phyloP scores from a whole-genome alignment of 2,888 invertebrate genomes.

The Parthenolecanium corni region DNA sequence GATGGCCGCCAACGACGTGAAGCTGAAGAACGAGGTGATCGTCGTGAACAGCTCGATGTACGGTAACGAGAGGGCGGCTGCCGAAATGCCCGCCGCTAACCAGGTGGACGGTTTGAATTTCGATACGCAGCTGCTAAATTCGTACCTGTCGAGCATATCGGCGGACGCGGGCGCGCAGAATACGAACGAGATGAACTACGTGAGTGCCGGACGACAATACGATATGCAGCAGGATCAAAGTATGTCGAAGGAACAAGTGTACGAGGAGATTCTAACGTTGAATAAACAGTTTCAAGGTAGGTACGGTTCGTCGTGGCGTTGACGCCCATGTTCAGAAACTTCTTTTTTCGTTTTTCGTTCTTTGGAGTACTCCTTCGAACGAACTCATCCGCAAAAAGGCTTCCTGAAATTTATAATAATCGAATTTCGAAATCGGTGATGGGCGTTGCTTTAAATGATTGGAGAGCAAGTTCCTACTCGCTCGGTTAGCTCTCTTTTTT shows the following conservation, averaged over 20 bases:
- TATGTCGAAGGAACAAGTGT: slow-evolving; percentile 9
- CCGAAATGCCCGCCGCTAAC: not conserved
- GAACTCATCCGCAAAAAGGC: too few relatives aligned
- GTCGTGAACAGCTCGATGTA: slow-evolving; percentile 2
- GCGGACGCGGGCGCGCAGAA: not conserved
- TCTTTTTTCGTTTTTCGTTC: too few relatives aligned
- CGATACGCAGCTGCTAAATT: slow-evolving; percentile 15
- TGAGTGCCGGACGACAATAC: not conserved
- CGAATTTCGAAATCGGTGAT: too few relatives aligned
- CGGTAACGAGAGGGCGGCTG: not conserved
- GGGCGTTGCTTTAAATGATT: too few relatives aligned
- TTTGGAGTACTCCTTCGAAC: too few relatives aligned
- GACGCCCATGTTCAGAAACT: too few relatives aligned
- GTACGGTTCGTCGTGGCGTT: not conserved
- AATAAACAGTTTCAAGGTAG: slow-evolving; percentile 23
- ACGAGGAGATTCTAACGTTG: slow-evolving; percentile 19
- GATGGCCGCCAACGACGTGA: not conserved
- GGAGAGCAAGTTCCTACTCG: too few relatives aligned
- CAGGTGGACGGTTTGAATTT: slow-evolving; percentile 5
- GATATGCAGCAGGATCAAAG: slow-evolving; percentile 6
- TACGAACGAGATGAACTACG: slow-evolving; percentile 3
- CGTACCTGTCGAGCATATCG: slow-evolving; percentile 18
- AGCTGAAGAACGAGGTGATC: not conserved
- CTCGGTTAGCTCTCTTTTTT: too few relatives aligned
- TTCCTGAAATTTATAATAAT: too few relatives aligned